Base-by-base conservation (phyloP, 2,797 vertebrate species). In the Thaleichthys pacificus region DNA sequence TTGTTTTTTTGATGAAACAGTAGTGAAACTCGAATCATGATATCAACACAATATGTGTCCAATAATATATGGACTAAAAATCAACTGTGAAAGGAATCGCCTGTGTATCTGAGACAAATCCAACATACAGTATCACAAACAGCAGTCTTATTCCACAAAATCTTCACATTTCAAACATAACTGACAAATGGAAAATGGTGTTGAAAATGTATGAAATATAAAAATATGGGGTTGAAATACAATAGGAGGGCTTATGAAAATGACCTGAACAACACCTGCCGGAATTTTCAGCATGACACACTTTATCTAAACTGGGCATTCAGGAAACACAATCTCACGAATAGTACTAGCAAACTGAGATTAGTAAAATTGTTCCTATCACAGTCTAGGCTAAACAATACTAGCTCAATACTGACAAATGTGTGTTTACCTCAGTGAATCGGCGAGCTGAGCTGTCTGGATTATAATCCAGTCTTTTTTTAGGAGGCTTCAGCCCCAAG, bases 401-500 rank as follows among this genome's bases (percentile, higher is more conserved):
- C 47, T 11, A 12, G 21, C 35, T 24, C 69, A 35, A 15, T 22
- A 61, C 60, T 47, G 9, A 49, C 47, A 58, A 70, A 79, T 66
- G 85, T 84, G 88, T 91, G 85, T 91, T 95, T 99, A 99, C 98
- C 98, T 99, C 95, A 65, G 95, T 94, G 85, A 90, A 93, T 92
- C 95, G 92, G 93, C 90, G 94, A 84, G 96, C 85, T 89, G 96
- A 94, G 93, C 91, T 94, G 89, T 98, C 97, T 95, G 93, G 97
- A 95, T 96, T 96, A 97, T 97, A 98, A 93, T 99, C 98, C 97
- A 99, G 95, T 87, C 95, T 93, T 94, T 98, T 99, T 99, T 99
- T 99, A 96, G 97, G 97, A 96, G 98, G 97, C 97, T 99, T 93
- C 89, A 92, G 88, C 88, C 89, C 84, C 84, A 91, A 89, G 85